Evolutionary conservation across 2,113 vertebrate species (phyloP), one percentile per base, ranked within the genome.

Genomic region (Xiphophorus hellerii): DNA sequence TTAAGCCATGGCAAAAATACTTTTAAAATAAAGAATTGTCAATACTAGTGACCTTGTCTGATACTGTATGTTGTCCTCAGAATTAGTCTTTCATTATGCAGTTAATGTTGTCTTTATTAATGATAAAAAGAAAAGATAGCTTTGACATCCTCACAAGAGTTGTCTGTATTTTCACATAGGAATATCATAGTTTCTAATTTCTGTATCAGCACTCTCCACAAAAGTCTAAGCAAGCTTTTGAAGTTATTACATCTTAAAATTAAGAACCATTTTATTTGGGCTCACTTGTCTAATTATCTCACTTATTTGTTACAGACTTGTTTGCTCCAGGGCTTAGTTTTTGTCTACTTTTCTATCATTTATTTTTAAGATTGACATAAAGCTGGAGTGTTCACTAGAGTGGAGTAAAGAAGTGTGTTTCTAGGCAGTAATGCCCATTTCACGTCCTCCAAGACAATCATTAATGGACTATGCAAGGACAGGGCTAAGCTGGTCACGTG

Each of bases 391-490:
- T 73, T 65, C 20, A 0, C 8, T 65, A 78, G 65, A 66, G 64
- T 78, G 1, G 30, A 83, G 66, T 71, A 20, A 75, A 75, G 70
- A 74, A 78, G 68, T 75, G 67, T 82, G 69, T 82, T 81, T 69
- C 77, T 64, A 33, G 29, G 68, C 83, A 77, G 86, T 78, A 79
- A 86, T n/a, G 48, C 76, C 58, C 83, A 75, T 76, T 80, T 73
- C 75, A 77, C 76, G 71, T 77, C 76, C 73, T 88, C 69, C 73
- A 66, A 81, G 58, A 84, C 78, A 54, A 76, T 89, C 82, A 87
- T 87, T 87, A 86, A 58, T 20, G 71, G 54, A 69, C 71, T 71
- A 71, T n/a, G 30, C 37, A 65, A 70, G 81, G 80, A 73, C 71
- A 82, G 51, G 67, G 69, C 51, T 60, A 78, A 78, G 71, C 75